phyloP scores from a whole-genome alignment of 2,113 vertebrate species.

The Nothobranchius kuhntae region DNA sequence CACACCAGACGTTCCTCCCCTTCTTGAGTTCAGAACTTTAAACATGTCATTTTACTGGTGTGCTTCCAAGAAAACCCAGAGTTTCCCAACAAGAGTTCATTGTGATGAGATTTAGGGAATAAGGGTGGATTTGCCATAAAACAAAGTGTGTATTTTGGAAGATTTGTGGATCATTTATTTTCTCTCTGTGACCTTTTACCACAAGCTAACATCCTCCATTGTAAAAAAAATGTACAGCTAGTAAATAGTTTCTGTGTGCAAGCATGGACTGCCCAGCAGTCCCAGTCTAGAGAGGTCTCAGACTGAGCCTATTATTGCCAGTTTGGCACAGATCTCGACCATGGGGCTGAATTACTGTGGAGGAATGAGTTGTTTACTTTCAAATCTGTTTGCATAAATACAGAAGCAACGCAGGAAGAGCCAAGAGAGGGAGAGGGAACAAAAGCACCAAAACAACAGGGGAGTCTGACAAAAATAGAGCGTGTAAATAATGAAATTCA shows the following conservation, averaged over 20 bases:
- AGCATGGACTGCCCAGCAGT: slow-evolving; percentile 44
- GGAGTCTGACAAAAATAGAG: slow-evolving; percentile 67
- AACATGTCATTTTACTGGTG: slow-evolving; percentile 61
- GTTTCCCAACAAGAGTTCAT: slow-evolving; percentile 49
- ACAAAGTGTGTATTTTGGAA: slow-evolving; percentile 43
- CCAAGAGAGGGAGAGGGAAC: slow-evolving; percentile 38
- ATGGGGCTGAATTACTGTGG: slow-evolving; percentile 63
- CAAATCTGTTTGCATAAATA: slow-evolving; percentile 63
- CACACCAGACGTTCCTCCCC: slow-evolving; percentile 46
- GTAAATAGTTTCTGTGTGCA: slow-evolving; percentile 45
- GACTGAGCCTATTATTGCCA: slow-evolving; percentile 57
- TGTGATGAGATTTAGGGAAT: slow-evolving; percentile 42
- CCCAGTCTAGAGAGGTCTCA: slow-evolving; percentile 51
- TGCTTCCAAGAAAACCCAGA: slow-evolving; percentile 55
- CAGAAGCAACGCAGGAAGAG: slow-evolving; percentile 56
- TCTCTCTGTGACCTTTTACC: slow-evolving; percentile 36
- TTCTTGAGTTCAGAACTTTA: slow-evolving; percentile 54
- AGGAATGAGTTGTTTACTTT: slow-evolving; percentile 71
- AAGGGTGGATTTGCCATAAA: slow-evolving; percentile 23
- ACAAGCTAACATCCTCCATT: slow-evolving; percentile 16
- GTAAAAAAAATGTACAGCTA: slow-evolving; percentile 41
- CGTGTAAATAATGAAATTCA: slow-evolving; percentile 59
- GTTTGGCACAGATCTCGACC: slow-evolving; percentile 59
- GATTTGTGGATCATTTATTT: slow-evolving; percentile 45
- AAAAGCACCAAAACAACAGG: slow-evolving; percentile 57